A percentile compares a stretch with the other conserved stretches of the same genome.
Conservation (phyloP, 2,888 invertebrate genomes). For the Heteromyza rotundicornis region DNA sequence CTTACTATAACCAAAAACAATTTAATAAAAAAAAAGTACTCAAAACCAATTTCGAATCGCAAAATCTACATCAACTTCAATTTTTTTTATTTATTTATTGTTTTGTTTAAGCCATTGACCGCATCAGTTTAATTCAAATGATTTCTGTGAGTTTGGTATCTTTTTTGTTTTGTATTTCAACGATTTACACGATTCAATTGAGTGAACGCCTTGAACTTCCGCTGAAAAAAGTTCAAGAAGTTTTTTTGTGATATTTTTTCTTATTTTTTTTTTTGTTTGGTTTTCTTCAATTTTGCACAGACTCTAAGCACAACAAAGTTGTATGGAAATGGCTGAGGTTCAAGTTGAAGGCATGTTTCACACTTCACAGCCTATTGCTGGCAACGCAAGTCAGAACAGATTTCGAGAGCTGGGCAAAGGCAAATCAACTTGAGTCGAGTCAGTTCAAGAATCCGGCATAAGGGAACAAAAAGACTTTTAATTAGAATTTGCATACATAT, state of each 20-base stretch:
- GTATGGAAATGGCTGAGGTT: constrained; percentile 27
- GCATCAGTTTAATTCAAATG: constrained; percentile 11
- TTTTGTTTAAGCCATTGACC: constrained; percentile 23
- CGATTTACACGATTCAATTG: constrained; percentile 56
- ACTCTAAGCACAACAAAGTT: background rate
- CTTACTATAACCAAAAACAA: too few relatives aligned
- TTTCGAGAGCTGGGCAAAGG: background rate
- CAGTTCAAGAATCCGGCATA: background rate
- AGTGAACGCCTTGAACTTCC: constrained; percentile 60
- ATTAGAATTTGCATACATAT: constrained; percentile 54
- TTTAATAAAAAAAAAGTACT: too few relatives aligned
- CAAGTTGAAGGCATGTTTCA: constrained; percentile 54
- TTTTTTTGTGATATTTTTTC: background rate
- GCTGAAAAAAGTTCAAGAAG: constrained; percentile 47
- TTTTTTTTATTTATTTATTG: too few relatives aligned
- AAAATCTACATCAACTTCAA: too few relatives aligned
- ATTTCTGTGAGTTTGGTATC: too few relatives aligned
- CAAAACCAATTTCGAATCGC: too few relatives aligned
- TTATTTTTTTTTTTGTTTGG: background rate
- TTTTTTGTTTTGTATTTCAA: constrained; percentile 27
- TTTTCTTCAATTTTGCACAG: constrained; percentile 10
- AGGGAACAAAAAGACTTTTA: constrained; percentile 50
- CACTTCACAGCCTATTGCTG: constrained; percentile 47
- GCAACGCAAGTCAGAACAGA: background rate
- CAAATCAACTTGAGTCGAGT: background rate